Conservation (phyloP, 2,797 vertebrate species). For the Myripristis jacobus region DNA sequence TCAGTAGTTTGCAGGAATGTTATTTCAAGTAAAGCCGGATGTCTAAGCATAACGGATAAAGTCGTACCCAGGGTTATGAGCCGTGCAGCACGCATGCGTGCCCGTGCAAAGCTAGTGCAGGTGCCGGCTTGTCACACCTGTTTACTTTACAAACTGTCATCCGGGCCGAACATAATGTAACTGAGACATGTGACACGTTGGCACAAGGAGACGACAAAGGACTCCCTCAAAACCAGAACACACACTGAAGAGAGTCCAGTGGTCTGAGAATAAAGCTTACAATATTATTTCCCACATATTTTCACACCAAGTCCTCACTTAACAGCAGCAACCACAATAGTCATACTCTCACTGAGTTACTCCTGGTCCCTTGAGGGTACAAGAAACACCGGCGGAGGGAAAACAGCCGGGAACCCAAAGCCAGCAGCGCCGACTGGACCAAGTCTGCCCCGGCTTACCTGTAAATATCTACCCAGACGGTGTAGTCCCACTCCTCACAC, state of each 20-base stretch:
- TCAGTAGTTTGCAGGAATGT: conserved; percentile 41
- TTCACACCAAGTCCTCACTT: background rate
- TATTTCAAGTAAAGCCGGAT: conserved; percentile 34
- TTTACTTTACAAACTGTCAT: conserved; percentile 61
- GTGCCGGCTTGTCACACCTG: conserved; percentile 54
- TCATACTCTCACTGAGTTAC: background rate
- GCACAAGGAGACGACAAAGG: background rate
- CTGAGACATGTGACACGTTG: conserved; percentile 62
- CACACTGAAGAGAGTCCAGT: background rate
- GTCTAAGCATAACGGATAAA: background rate
- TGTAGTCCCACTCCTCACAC: conserved; percentile 1
- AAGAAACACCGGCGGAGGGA: background rate
- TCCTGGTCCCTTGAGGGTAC: background rate
- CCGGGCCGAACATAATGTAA: conserved; percentile 53
- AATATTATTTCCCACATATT: background rate
- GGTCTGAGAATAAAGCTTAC: background rate
- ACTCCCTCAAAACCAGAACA: background rate
- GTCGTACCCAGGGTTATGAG: background rate
- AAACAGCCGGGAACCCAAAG: conserved; percentile 3
- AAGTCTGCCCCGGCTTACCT: background rate
- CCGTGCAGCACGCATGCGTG: conserved; percentile 1
- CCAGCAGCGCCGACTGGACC: background rate
- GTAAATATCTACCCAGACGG: background rate
- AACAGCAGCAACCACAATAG: background rate
- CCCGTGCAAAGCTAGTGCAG: conserved; percentile 18